Percentiles rank a stretch among this genome's conserved stretches.
Evolutionary conservation across 2,113 vertebrate genomes (phyloP).

Genomic region (Gracilinanus agilis): DNA sequence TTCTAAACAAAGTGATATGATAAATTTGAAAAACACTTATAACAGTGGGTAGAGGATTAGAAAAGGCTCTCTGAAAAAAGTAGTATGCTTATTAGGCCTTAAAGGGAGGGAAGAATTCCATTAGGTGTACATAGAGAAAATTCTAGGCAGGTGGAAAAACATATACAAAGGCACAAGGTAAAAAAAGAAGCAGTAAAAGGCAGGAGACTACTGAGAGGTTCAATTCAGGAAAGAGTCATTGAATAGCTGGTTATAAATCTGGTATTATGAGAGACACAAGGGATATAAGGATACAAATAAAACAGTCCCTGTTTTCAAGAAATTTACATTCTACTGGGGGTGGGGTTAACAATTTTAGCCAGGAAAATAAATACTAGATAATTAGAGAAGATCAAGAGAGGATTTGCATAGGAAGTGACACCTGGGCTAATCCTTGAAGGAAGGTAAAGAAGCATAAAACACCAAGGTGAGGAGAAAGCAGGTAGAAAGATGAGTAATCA

Average conservation of each 20-base stretch:
- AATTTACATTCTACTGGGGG: not conserved
- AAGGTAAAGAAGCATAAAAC: not conserved
- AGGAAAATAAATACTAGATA: not conserved
- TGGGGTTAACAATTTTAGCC: not conserved
- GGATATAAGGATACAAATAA: not conserved
- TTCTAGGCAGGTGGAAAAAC: not conserved
- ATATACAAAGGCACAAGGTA: not conserved
- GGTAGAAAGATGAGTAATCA: not conserved
- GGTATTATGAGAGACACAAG: not conserved
- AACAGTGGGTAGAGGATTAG: not conserved
- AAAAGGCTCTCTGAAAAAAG: not conserved
- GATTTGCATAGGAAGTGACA: not conserved
- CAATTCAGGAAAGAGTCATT: not conserved
- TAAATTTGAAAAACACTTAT: not conserved
- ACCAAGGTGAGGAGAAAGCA: not conserved
- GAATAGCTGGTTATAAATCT: too few relatives aligned
- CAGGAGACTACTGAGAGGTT: not conserved
- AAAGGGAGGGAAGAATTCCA: not conserved
- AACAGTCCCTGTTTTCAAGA: not conserved
- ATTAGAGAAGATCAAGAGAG: not conserved
- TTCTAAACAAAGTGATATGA: not conserved
- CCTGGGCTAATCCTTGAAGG: not conserved
- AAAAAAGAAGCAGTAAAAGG: not conserved
- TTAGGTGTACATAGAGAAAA: not conserved
- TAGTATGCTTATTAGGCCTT: not conserved